Evolutionary conservation across 1,140 invertebrate genomes (phyloP).

Genomic region (Eubasilissa regina): DNA sequence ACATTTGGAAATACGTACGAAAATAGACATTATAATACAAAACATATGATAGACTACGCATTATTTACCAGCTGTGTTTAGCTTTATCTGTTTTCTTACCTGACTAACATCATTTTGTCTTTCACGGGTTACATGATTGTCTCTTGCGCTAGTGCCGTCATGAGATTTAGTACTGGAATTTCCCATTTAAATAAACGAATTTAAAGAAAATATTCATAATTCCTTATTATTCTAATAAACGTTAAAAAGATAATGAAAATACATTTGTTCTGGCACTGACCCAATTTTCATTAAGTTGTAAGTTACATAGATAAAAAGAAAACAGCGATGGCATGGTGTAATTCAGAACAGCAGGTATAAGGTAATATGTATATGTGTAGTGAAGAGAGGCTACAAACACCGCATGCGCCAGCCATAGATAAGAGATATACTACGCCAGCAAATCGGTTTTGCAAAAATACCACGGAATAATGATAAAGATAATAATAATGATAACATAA

Average conservation of each 20-base stretch:
- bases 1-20: not conserved
- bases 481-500: too few relatives aligned
- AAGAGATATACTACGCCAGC: too few relatives aligned
- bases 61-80: constrained; percentile 51
- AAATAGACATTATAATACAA: constrained; percentile 31
- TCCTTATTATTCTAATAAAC: constrained; percentile 32
- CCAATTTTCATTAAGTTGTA: not conserved
- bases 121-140: constrained; percentile 42
- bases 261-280: constrained; percentile 25
- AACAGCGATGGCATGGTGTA: too few relatives aligned
- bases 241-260: constrained; percentile 19
- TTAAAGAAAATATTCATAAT: constrained; percentile 30
- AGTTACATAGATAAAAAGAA: too few relatives aligned
- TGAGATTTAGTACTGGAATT: constrained; percentile 41
- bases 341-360: too few relatives aligned
- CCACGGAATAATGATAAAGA: too few relatives aligned
- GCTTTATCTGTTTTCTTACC: constrained; percentile 41
- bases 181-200: constrained; percentile 51
- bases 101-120: constrained; percentile 47
- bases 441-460: too few relatives aligned
- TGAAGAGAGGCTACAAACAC: too few relatives aligned
- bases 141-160: constrained; percentile 1
- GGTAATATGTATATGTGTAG: too few relatives aligned
- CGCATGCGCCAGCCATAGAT: too few relatives aligned
- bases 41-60: constrained; percentile 40